phyloP scores from a whole-genome alignment of 2,888 invertebrate species.

The Eristalis intricaria region DNA sequence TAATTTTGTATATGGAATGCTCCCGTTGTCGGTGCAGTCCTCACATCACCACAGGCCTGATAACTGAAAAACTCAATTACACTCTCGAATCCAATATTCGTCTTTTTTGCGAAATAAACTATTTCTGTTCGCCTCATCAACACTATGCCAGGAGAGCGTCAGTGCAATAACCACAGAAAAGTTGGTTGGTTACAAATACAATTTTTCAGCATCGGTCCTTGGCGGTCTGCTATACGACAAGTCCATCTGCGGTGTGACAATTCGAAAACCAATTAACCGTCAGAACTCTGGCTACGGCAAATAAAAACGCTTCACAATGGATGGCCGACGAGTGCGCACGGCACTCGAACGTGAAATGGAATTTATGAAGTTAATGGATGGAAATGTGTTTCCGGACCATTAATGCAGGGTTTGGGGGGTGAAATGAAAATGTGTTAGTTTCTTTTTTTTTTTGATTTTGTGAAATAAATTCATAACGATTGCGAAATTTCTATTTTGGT shows the following conservation, averaged over 20 bases:
- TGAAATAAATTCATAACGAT: constrained; percentile 8
- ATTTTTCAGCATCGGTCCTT: not conserved
- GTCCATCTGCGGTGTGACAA: constrained; percentile 50
- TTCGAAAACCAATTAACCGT: constrained; percentile 52
- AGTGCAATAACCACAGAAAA: constrained; percentile 24
- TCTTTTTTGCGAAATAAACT: constrained; percentile 16
- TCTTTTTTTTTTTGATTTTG: not conserved
- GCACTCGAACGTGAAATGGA: constrained; percentile 22
- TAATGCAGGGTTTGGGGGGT: constrained; percentile 22
- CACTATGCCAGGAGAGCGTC: not conserved
- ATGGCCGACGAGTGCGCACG: constrained; percentile 27
- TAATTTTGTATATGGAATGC: not conserved
- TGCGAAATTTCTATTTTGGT: constrained; percentile 39
- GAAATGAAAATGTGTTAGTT: constrained; percentile 1
- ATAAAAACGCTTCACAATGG: not conserved
- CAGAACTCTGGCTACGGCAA: constrained; percentile 4
- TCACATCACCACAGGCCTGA: constrained; percentile 6
- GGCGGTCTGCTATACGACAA: constrained; percentile 8
- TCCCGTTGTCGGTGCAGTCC: too few relatives aligned
- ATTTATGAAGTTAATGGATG: constrained; percentile 45
- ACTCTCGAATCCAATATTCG: not conserved
- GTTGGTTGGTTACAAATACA: not conserved
- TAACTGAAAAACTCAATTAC: constrained; percentile 33
- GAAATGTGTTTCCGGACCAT: constrained; percentile 55
- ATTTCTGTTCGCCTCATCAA: constrained; percentile 11